Conservation (phyloP, 2,113 vertebrate genomes). For the Cricetomys ansorgei region DNA sequence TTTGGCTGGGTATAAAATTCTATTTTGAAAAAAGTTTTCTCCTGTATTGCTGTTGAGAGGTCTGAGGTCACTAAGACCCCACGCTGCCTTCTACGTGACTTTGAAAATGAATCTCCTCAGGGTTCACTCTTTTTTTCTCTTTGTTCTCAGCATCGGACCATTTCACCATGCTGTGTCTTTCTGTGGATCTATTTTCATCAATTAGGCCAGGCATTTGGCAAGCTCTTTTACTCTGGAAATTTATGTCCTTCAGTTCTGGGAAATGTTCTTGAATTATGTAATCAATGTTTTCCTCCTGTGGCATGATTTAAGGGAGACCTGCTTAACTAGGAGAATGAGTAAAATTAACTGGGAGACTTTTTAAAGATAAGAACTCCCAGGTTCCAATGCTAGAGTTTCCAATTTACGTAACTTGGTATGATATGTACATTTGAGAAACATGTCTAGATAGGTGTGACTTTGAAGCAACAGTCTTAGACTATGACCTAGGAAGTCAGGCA, state of each 20-base stretch:
- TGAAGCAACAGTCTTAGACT: background rate
- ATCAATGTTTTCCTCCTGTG: background rate
- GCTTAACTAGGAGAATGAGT: conserved; percentile 22
- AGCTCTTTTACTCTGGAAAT: conserved; percentile 46
- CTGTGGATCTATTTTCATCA: conserved; percentile 32
- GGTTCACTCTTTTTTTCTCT: background rate
- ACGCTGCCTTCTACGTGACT: background rate
- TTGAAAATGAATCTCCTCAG: background rate
- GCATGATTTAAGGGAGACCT: conserved; percentile 42
- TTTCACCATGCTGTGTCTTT: background rate
- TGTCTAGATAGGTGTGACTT: conserved; percentile 20
- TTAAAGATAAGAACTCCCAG: background rate
- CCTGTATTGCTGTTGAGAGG: background rate
- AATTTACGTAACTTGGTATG: background rate
- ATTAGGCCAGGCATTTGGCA: conserved; percentile 21
- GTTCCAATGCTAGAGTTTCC: background rate
- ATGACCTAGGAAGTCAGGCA: background rate
- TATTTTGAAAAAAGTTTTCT: conserved; percentile 3
- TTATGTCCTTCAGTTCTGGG: conserved; percentile 52
- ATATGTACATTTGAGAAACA: conserved; percentile 28
- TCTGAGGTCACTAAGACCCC: background rate
- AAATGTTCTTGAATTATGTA: conserved; percentile 55
- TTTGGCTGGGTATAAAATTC: conserved; percentile 51
- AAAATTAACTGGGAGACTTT: conserved; percentile 23
- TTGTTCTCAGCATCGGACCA: background rate